These are phyloP conservation scores for Tetramorium parvispinum DNA, from an alignment of 1,140 invertebrate species.

Conservation along the genomic window DNA sequence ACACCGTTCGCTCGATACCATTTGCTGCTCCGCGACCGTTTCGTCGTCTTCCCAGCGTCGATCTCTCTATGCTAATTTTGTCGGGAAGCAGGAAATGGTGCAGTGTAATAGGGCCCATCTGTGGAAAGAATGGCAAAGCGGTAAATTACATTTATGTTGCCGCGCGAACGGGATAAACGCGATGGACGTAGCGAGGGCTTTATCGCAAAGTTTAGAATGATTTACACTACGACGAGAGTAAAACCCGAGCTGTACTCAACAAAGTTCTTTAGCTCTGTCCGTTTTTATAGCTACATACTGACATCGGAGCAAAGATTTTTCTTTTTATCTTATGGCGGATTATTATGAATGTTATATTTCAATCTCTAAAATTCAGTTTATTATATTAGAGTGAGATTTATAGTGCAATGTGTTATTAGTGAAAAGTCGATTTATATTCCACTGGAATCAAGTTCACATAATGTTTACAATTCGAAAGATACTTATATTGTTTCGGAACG, in stretches of 20 bases:
- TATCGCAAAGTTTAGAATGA: conserved; percentile 16
- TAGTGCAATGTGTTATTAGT: not conserved
- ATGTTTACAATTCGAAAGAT: not conserved
- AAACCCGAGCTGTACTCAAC: not conserved
- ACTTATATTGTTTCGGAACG: not conserved
- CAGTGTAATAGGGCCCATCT: not conserved
- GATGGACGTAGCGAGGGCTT: not conserved
- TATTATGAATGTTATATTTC: not conserved
- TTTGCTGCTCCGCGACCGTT: not conserved
- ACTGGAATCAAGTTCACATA: not conserved
- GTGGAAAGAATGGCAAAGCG: not conserved
- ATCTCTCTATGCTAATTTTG: conserved; percentile 44
- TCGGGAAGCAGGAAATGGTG: not conserved
- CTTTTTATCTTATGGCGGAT: not conserved
- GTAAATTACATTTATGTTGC: conserved; percentile 23
- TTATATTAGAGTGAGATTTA: not conserved
- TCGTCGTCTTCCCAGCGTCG: not conserved
- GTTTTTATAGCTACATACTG: not conserved
- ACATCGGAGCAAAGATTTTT: not conserved
- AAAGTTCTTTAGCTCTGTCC: not conserved
- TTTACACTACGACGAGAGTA: conserved; percentile 9
- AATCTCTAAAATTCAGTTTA: not conserved
- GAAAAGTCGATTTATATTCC: conserved; percentile 8
- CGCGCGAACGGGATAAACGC: not conserved
- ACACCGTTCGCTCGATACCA: not conserved